Conservation (phyloP, 2,113 vertebrate genomes). For the Pterocles orientalis region DNA sequence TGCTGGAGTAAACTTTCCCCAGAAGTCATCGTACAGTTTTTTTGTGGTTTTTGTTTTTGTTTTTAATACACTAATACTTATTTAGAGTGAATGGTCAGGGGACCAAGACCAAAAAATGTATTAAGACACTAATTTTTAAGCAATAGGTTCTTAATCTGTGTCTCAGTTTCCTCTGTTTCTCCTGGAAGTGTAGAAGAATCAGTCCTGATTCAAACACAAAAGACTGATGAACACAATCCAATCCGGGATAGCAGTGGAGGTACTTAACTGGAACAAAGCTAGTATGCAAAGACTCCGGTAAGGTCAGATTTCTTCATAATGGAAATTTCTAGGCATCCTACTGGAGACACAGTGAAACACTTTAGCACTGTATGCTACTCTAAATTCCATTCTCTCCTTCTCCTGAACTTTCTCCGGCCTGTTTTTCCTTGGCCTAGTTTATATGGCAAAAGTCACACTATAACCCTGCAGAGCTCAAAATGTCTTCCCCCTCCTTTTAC, state of each 20-base stretch:
- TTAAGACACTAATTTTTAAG: not conserved
- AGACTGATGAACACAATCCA: not conserved
- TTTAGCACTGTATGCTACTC: not conserved
- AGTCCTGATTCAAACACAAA: not conserved
- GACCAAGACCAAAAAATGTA: not conserved
- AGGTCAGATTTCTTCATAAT: not conserved
- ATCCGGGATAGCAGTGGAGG: fast-evolving
- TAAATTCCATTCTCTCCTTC: not conserved
- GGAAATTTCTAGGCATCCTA: not conserved
- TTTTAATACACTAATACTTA: not conserved
- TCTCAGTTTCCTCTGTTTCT: not conserved
- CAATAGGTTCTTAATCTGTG: not conserved
- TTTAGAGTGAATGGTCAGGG: not conserved
- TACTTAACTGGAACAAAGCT: not conserved
- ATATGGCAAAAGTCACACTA: not conserved
- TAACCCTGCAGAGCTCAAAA: not conserved
- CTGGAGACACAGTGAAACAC: not conserved
- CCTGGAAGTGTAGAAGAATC: not conserved
- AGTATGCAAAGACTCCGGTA: not conserved
- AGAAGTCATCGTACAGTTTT: not conserved
- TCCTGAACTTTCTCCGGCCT: not conserved
- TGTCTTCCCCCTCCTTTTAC: not conserved
- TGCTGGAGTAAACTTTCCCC: not conserved
- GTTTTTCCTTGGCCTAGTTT: not conserved
- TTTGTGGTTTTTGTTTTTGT: not conserved